phyloP scores from a whole-genome alignment of 2,888 invertebrate genomes.

The Nemurella pictetii region DNA sequence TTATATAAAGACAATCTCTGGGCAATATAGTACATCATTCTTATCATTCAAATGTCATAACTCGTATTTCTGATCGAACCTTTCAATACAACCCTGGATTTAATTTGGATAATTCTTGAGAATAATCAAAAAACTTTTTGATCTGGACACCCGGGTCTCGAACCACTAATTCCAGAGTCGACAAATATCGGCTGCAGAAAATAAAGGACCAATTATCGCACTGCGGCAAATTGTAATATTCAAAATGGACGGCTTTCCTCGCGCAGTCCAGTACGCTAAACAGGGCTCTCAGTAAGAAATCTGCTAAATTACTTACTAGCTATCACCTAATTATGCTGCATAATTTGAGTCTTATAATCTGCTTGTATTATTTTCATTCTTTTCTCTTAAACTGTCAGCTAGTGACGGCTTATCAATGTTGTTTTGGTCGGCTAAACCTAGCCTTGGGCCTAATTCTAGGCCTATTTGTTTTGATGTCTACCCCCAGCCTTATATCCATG shows the following conservation, averaged over 20 bases:
- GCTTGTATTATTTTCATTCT: background rate
- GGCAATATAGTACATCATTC: no score
- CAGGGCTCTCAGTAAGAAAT: conserved; percentile 30
- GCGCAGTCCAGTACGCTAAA: conserved; percentile 36
- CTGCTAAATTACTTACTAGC: background rate
- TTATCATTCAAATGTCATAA: no score
- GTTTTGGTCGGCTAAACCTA: background rate
- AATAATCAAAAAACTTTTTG: no score
- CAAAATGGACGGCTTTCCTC: conserved; percentile 39
- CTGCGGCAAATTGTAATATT: conserved; percentile 37
- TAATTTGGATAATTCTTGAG: no score
- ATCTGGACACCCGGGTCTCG: background rate
- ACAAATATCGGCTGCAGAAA: conserved; percentile 9
- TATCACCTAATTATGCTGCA: background rate
- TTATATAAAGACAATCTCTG: no score
- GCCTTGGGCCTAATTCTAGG: background rate
- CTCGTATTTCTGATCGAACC: no score
- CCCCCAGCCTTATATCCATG: background rate
- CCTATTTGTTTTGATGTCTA: background rate
- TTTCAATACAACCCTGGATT: no score
- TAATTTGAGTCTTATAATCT: background rate
- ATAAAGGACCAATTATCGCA: conserved; percentile 39
- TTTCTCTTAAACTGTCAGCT: background rate
- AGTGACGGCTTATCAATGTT: background rate
- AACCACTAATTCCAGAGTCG: background rate